Percentiles rank a stretch among this genome's conserved stretches.
Evolutionary conservation across 2,797 vertebrate genomes (phyloP).

Genomic region (Malacoraja senta): DNA sequence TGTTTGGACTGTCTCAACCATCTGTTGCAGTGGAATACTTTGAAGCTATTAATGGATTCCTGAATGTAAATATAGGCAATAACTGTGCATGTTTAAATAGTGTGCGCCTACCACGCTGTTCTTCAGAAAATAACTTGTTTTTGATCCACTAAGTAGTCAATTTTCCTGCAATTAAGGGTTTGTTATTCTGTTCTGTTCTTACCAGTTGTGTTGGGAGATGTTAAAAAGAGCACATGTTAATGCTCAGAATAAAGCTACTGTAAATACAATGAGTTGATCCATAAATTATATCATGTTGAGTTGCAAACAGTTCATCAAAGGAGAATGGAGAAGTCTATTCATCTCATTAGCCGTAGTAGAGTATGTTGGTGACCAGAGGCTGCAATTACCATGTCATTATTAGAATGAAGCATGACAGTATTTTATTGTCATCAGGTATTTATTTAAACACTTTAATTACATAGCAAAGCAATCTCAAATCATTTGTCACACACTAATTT

Average conservation of each 20-base stretch:
- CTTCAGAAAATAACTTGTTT: neutral
- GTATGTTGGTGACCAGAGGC: slow-evolving; percentile 36
- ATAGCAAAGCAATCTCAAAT: slow-evolving; percentile 17
- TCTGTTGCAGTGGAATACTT: neutral
- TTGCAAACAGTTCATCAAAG: slow-evolving; percentile 29
- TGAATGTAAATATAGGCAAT: neutral
- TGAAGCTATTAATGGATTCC: neutral
- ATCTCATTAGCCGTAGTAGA: slow-evolving; percentile 36
- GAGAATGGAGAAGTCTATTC: neutral
- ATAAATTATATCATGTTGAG: slow-evolving; percentile 27
- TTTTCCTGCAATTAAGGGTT: neutral
- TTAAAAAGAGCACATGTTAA: slow-evolving; percentile 18
- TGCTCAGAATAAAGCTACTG: slow-evolving; percentile 12
- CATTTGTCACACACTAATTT: slow-evolving; percentile 37
- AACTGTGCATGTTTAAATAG: neutral
- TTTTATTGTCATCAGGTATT: slow-evolving; percentile 34
- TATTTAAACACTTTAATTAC: slow-evolving; percentile 40
- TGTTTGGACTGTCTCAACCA: neutral
- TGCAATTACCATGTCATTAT: slow-evolving; percentile 37
- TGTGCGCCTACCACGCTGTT: neutral
- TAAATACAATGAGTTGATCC: neutral
- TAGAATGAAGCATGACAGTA: slow-evolving; percentile 38
- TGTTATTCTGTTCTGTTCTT: neutral
- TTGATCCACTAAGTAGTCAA: neutral
- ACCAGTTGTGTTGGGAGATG: neutral